phyloP scores from a whole-genome alignment of 2,888 invertebrate species.

The Ligdia adustata region DNA sequence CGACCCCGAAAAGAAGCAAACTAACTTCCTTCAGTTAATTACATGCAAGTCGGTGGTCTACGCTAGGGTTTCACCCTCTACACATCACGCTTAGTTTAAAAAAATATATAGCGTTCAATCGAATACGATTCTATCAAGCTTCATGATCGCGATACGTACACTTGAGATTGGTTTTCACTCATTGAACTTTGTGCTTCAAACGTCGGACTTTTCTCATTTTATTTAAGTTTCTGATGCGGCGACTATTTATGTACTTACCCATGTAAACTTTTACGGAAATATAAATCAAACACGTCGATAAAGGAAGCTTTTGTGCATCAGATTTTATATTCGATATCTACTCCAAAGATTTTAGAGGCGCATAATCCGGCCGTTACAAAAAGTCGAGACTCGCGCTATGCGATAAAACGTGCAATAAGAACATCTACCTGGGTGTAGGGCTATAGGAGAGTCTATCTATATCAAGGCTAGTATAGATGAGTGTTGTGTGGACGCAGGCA shows the following conservation, averaged over 20 bases:
- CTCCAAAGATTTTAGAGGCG: constrained; percentile 60
- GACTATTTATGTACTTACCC: constrained; percentile 35
- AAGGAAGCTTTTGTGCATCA: constrained; percentile 38
- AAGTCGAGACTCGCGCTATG: constrained; percentile 54
- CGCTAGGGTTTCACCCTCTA: constrained; percentile 57
- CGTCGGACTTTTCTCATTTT: constrained; percentile 39
- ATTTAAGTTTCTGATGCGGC: constrained; percentile 53
- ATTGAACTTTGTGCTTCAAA: constrained; percentile 44
- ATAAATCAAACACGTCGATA: constrained; percentile 40
- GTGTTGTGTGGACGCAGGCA: constrained; percentile 46
- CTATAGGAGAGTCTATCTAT: constrained; percentile 20
- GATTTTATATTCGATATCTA: constrained; percentile 48
- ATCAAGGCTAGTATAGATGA: constrained; percentile 32
- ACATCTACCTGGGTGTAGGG: constrained; percentile 37
- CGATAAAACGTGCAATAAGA: constrained; percentile 70
- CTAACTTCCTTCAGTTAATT: constrained; percentile 75
- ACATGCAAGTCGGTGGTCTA: constrained; percentile 67
- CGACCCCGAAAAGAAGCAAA: constrained; percentile 69
- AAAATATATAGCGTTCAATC: constrained; percentile 5
- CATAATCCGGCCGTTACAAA: constrained; percentile 63
- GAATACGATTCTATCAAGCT: background rate
- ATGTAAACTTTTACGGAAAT: constrained; percentile 32
- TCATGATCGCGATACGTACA: constrained; percentile 14
- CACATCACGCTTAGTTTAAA: constrained; percentile 59
- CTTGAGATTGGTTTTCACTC: constrained; percentile 44